phyloP scores from a whole-genome alignment of 2,113 vertebrate species.

The Symphodus melops region DNA sequence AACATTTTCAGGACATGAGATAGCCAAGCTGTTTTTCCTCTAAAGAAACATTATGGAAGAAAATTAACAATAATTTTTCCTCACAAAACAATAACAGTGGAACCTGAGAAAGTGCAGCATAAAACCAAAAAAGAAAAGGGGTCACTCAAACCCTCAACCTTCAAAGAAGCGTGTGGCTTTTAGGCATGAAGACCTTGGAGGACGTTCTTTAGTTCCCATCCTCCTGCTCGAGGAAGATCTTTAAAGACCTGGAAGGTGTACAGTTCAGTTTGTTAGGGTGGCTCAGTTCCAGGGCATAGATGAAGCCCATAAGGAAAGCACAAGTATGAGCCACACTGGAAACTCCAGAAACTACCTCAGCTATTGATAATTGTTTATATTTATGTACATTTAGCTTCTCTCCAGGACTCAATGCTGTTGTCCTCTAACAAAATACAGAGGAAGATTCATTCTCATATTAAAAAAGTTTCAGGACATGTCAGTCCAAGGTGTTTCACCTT shows the following conservation, averaged over 20 bases:
- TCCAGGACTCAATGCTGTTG: constrained; percentile 28
- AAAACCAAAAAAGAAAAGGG: too few relatives aligned
- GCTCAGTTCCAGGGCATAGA: neutral
- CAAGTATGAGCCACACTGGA: neutral
- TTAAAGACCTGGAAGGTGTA: neutral
- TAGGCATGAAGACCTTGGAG: neutral
- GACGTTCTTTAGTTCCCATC: neutral
- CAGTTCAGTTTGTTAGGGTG: neutral
- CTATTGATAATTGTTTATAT: neutral
- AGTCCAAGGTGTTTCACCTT: too few relatives aligned
- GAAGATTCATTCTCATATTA: too few relatives aligned
- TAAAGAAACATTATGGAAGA: too few relatives aligned
- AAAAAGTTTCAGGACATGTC: too few relatives aligned
- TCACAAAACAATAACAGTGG: too few relatives aligned
- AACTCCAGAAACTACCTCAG: neutral
- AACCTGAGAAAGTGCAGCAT: too few relatives aligned
- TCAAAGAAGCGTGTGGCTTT: neutral
- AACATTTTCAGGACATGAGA: too few relatives aligned
- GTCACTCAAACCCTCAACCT: too few relatives aligned
- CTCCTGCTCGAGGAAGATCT: neutral
- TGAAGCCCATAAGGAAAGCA: neutral
- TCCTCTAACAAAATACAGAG: constrained; percentile 14
- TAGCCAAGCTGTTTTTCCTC: too few relatives aligned
- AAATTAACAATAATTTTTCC: too few relatives aligned
- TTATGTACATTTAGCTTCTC: constrained; percentile 11